Conservation (phyloP, 2,113 vertebrate species). For the Chaetops frenatus region DNA sequence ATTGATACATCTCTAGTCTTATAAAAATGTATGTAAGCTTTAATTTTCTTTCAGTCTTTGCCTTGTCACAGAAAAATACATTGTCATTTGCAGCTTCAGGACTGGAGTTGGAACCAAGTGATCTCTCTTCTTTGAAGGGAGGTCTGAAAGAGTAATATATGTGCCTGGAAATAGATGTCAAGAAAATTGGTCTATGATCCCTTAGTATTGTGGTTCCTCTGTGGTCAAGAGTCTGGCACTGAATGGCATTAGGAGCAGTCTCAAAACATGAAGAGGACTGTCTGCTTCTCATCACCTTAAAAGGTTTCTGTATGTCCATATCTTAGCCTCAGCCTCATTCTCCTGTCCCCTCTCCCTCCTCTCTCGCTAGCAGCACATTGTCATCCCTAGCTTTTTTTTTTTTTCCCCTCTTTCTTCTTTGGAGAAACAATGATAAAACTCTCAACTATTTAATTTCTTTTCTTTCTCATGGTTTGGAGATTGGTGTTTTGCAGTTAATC, state of each 20-base stretch:
- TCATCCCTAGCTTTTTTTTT: not conserved
- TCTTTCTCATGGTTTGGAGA: not conserved
- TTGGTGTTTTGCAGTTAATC: not conserved
- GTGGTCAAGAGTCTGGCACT: not conserved
- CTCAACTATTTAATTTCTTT: not conserved
- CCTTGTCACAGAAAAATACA: not conserved
- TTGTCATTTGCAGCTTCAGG: not conserved
- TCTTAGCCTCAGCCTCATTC: not conserved
- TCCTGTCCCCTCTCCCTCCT: not conserved
- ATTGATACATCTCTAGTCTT: not conserved
- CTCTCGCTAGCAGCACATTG: not conserved
- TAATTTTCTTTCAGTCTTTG: not conserved
- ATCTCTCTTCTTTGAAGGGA: not conserved
- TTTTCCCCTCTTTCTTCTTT: not conserved
- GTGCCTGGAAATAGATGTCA: not conserved
- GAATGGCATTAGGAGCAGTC: not conserved
- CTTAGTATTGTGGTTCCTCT: not conserved
- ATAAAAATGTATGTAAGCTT: not conserved
- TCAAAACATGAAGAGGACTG: not conserved
- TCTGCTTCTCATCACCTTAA: not conserved
- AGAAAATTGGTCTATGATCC: not conserved
- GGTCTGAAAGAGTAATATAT: not conserved
- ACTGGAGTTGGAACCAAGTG: not conserved
- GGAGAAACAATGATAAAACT: not conserved
- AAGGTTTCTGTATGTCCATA: not conserved